phyloP scores from a whole-genome alignment of 1,140 invertebrate species.

The Trichonephila clavipes region DNA sequence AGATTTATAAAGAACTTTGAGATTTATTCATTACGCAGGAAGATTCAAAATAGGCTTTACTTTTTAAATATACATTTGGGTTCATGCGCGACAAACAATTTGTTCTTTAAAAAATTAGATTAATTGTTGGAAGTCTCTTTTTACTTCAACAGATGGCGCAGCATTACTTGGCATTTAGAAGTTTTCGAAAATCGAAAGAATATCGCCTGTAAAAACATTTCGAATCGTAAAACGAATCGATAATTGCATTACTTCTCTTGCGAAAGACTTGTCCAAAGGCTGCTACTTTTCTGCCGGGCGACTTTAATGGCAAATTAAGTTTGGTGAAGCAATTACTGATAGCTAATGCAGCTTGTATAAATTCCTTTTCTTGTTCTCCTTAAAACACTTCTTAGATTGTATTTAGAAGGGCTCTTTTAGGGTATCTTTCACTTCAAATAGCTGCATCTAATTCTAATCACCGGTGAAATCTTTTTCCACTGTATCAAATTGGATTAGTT shows the following conservation, averaged over 20 bases:
- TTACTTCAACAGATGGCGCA: conserved; percentile 30
- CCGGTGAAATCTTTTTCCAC: neutral
- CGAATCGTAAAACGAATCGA: conserved; percentile 46
- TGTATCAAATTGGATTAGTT: conserved; percentile 34
- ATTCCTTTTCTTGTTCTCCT: conserved; percentile 22
- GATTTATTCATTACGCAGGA: too few species aligned
- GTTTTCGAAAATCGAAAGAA: neutral
- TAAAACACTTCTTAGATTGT: conserved; percentile 37
- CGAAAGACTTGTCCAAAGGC: neutral
- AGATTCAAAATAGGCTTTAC: too few species aligned
- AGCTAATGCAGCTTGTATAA: conserved; percentile 45
- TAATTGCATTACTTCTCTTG: conserved; percentile 45
- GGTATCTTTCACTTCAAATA: conserved; percentile 38
- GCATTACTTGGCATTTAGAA: neutral
- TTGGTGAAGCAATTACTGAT: conserved; percentile 47
- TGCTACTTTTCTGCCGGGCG: conserved; percentile 32
- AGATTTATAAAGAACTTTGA: too few species aligned
- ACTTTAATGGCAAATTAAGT: conserved; percentile 71
- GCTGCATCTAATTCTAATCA: conserved; percentile 28
- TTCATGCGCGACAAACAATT: neutral
- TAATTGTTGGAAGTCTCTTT: neutral
- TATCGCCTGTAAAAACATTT: neutral
- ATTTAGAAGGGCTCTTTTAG: conserved; percentile 14
- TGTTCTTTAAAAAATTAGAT: neutral
- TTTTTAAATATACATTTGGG: neutral